These are phyloP conservation scores for Danio tinwini DNA, from an alignment of 2,797 vertebrate genomes.

Conservation along the genomic window DNA sequence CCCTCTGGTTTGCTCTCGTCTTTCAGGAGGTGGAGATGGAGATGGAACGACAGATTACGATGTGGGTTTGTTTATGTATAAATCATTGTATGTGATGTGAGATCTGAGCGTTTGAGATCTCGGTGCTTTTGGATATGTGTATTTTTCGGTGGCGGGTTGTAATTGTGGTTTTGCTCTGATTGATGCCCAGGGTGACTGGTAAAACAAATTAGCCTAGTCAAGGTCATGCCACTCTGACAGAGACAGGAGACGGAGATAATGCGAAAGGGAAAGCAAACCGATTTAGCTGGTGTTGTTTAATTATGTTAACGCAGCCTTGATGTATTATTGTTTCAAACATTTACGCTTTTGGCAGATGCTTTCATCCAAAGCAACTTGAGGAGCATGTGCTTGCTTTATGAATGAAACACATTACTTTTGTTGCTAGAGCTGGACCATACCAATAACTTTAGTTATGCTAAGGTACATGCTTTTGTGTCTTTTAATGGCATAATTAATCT, in stretches of 20 bases:
- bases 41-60: neutral
- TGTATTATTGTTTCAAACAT: slow-evolving; percentile 23
- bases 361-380: neutral
- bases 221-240: slow-evolving; percentile 37
- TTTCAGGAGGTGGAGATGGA: neutral
- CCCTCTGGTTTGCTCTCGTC: neutral
- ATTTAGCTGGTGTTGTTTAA: neutral
- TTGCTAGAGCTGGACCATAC: neutral
- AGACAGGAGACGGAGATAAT: neutral
- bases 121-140: too few relatives aligned
- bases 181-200: slow-evolving; percentile 5
- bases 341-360: slow-evolving; percentile 11
- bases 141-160: neutral
- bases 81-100: neutral
- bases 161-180: neutral
- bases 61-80: too few relatives aligned
- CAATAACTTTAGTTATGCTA: too few relatives aligned
- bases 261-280: neutral
- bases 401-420: neutral
- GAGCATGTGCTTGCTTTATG: neutral
- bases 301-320: neutral
- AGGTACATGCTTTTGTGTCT: too few relatives aligned
- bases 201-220: slow-evolving; percentile 54
- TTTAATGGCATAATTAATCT: too few relatives aligned
- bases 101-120: neutral